A percentile compares a stretch with the other conserved stretches of the same genome.
phyloP scores from a whole-genome alignment of 2,797 vertebrate species.

The Antrozous pallidus region DNA sequence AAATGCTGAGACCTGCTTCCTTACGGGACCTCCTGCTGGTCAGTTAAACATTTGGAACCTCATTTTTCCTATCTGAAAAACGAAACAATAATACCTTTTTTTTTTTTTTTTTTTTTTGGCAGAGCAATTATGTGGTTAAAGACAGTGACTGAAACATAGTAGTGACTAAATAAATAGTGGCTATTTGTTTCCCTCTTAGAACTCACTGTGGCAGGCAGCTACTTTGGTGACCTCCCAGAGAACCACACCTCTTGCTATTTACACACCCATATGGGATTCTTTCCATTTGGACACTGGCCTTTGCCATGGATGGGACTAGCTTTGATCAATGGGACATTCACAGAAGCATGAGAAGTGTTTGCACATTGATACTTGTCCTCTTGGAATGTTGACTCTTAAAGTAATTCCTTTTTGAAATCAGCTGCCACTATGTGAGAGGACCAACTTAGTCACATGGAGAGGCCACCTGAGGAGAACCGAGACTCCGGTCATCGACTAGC shows the following conservation, averaged over 20 bases:
- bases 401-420: not conserved
- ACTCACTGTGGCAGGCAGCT: not conserved
- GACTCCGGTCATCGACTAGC: not conserved
- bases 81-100: not conserved
- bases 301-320: not conserved
- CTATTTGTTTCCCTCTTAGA: not conserved
- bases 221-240: not conserved
- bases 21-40: not conserved
- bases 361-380: not conserved
- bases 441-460: not conserved
- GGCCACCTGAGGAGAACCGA: not conserved
- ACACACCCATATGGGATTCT: not conserved
- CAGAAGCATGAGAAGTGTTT: not conserved
- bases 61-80: conserved; percentile 6
- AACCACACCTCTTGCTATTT: not conserved
- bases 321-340: conserved; percentile 12
- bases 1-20: not conserved
- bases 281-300: not conserved
- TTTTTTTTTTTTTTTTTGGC: conserved; percentile 11
- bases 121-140: not conserved
- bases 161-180: not conserved
- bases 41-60: not conserved
- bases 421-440: not conserved
- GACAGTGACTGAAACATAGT: not conserved
- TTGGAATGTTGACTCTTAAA: not conserved